Base-by-base conservation (phyloP, 2,888 invertebrate genomes). In the Podotricha telesiphe region DNA sequence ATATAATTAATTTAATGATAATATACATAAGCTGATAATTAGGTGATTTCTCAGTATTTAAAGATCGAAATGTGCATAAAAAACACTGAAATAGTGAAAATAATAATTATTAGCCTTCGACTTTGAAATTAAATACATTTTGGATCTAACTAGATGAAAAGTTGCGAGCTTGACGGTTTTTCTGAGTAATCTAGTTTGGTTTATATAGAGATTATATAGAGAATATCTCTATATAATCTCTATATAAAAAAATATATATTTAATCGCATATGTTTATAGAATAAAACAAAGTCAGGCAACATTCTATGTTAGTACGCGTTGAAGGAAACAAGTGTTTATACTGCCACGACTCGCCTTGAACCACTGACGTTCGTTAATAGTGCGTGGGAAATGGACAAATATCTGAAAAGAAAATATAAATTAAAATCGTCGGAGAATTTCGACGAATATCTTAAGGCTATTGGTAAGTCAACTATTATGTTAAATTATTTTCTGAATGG, bases 381-480 rank as follows among this genome's bases (percentile, higher is more conserved):
- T 56, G 67, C 37, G 3, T 17, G 28, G 10, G 53, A 66, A 19
- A 79, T 85, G 79, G 84, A 88, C 2, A 74, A 75, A 61, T 84
- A 76, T 70, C 4, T 85, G 0, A 83, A 82, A 22, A 80, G 81
- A 50, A 85, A 81, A 75, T 88, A 87, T 70, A 85, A 82, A 61
- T 77, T 88, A 64, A 86, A 80, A 74, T 76, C 82, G 0, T 88
- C 89, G 34, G 85, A 87, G 1, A 82, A 87, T 65, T 89, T 88
- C 69, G 88, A 88, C 2, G 86, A 86, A 2, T 89, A 87, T 72
- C 73, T 89, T 22, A 87, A 87, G 68, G 85, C 79, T 77, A 82
- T 87, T 40, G 85, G 87, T 87, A 40, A 85, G 87, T 63, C 7
- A 17, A 67, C n/a, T n/a, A n/a, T n/a, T 58, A 45, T 15, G 40